Percentiles rank a stretch among this genome's conserved stretches.
Conservation (phyloP, 2,113 vertebrate genomes). For the Lagenorhynchus albirostris region DNA sequence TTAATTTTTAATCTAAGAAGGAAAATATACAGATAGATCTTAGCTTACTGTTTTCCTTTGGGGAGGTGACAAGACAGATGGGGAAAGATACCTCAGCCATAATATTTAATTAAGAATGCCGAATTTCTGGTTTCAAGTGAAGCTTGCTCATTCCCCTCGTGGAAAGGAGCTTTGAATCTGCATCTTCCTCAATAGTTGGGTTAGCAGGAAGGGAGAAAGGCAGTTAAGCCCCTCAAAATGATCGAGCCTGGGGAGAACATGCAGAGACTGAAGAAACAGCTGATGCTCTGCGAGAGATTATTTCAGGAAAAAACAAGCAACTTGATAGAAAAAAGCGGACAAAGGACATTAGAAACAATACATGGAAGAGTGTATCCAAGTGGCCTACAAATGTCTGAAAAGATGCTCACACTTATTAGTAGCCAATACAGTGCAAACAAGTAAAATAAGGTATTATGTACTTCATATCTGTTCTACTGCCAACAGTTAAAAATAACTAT, state of each 20-base stretch:
- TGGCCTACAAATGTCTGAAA: background rate
- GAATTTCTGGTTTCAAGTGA: background rate
- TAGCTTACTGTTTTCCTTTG: background rate
- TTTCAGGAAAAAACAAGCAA: background rate
- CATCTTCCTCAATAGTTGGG: background rate
- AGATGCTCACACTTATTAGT: background rate
- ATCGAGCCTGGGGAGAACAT: background rate
- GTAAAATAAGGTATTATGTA: background rate
- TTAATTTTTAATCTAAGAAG: background rate
- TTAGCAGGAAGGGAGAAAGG: background rate
- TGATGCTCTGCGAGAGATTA: background rate
- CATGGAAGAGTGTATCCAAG: background rate
- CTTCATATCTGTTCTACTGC: background rate
- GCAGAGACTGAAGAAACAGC: background rate
- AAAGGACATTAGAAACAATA: background rate
- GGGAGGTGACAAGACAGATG: background rate
- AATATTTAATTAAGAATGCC: background rate
- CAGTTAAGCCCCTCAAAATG: background rate
- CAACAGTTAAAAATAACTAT: background rate
- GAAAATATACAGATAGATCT: background rate
- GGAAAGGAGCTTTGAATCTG: background rate
- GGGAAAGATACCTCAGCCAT: background rate
- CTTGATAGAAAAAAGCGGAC: background rate
- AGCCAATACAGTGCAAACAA: background rate
- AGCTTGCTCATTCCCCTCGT: background rate